Evolutionary conservation across 2,888 invertebrate species (phyloP), one percentile per base, ranked within the genome.

Genomic region (Parthenolecanium corni): DNA sequence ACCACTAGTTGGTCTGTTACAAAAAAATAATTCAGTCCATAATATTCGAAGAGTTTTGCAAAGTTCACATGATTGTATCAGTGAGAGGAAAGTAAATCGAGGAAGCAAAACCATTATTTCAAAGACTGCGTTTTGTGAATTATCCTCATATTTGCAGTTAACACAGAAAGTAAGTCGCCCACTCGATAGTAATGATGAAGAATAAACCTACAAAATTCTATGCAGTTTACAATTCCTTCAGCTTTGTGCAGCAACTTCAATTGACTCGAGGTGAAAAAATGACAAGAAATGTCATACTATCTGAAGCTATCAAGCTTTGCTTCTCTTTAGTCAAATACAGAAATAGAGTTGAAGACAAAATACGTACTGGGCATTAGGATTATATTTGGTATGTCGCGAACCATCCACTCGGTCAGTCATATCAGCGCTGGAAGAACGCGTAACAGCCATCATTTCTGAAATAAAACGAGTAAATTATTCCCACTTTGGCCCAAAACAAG

Each of bases 341-440:
- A n/a, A n/a, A n/a, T n/a, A n/a, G n/a, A n/a, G n/a, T n/a, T n/a
- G n/a, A 31, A 31, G 9, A 6, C 31, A 31, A 4, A 18, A 3
- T 46, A 44, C 56, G 42, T 25, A 56, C 56, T 23, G 44, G n/a
- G 53, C 20, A 14, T 23, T 53, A 40, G 38, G 40, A 53, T 53
- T 36, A 18, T 14, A 53, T 23, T 53, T 53, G 4, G 25, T n/a
- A 31, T 9, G 4, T 31, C 31, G 31, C 9, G 31, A 31, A 31
- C 31, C 31, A 31, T 31, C 31, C 31, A 9, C 31, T 31, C 9
- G 31, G 4, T 31, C 31, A 31, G 4, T 31, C 9, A 31, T 4
- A 9, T 31, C 31, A 9, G 31, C 44, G 14, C 44, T 42, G n/a
- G 16, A 4, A 9, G 44, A 42, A 42, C 16, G 44, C 44, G 44